Evolutionary conservation across 2,797 vertebrate species (phyloP).

Genomic region (Gallirallus australis): DNA sequence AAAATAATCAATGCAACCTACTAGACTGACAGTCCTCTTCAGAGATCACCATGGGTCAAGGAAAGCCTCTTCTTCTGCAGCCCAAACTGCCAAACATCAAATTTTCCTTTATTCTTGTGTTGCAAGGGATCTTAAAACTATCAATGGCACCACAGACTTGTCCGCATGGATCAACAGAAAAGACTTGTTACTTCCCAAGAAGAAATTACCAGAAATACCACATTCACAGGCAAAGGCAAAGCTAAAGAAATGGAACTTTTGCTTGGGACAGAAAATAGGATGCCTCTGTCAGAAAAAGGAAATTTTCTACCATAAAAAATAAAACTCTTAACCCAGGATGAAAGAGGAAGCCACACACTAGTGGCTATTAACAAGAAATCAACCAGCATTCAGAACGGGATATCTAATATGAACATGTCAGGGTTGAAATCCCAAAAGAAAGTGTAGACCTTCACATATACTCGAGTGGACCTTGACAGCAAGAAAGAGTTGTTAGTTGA

Average conservation of each 20-base stretch:
- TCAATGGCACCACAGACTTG: neutral
- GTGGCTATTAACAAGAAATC: neutral
- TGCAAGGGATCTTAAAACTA: neutral
- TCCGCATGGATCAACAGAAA: neutral
- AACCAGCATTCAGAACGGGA: neutral
- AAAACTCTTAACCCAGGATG: neutral
- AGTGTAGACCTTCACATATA: neutral
- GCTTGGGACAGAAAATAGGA: neutral
- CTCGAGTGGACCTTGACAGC: neutral
- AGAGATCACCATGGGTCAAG: neutral
- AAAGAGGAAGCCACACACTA: neutral
- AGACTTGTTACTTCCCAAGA: neutral
- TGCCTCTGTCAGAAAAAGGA: neutral
- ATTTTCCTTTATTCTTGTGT: neutral
- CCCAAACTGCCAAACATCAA: neutral
- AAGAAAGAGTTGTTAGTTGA: neutral
- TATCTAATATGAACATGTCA: neutral
- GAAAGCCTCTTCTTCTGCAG: neutral
- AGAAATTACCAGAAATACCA: neutral
- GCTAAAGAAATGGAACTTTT: neutral
- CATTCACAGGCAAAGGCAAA: neutral
- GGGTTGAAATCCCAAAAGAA: neutral
- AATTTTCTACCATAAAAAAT: neutral
- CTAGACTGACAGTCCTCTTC: neutral
- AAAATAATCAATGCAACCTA: neutral